phyloP scores from a whole-genome alignment of 2,797 vertebrate species.

The Liasis olivaceus region DNA sequence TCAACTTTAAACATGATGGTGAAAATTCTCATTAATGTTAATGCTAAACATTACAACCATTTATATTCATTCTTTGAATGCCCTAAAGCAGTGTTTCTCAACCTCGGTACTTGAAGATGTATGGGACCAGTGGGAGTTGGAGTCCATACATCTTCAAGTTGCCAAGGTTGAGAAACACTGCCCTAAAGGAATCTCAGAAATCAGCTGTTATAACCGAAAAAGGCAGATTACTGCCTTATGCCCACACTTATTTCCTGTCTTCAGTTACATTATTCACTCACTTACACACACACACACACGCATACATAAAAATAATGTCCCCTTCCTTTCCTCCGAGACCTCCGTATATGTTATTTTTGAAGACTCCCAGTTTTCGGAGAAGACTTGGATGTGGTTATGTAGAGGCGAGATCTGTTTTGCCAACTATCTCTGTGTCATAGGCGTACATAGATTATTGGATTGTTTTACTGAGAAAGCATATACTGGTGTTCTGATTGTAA shows the following conservation, averaged over 20 bases:
- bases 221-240: not conserved
- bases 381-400: not conserved
- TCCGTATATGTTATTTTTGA: not conserved
- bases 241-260: not conserved
- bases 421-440: not conserved
- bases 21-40: not conserved
- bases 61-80: not conserved
- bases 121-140: not conserved
- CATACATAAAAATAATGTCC: not conserved
- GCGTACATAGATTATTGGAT: not conserved
- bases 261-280: not conserved
- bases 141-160: not conserved
- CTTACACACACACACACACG: not conserved
- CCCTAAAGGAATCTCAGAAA: not conserved
- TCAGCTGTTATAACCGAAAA: not conserved
- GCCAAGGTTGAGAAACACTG: not conserved
- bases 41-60: not conserved
- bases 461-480: not conserved
- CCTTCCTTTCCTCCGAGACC: not conserved
- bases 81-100: not conserved
- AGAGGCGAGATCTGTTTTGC: not conserved
- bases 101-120: not conserved
- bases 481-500: not conserved
- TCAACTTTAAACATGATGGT: not conserved
- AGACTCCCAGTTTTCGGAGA: not conserved